Conservation (phyloP, 2,797 vertebrate genomes). For the Acropternis orthonyx region DNA sequence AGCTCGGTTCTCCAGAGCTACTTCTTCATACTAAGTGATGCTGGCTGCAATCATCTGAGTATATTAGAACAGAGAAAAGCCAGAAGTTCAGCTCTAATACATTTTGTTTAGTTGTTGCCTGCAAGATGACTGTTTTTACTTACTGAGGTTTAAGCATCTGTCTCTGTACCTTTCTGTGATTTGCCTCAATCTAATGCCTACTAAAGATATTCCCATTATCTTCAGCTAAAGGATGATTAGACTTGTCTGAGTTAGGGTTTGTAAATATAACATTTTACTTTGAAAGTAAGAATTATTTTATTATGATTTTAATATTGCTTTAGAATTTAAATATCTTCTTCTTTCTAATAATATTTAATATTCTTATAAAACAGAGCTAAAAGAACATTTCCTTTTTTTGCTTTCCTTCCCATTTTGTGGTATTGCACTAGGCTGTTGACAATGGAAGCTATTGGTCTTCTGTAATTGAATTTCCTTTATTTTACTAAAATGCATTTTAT, state of each 20-base stretch:
- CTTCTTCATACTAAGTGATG: background rate
- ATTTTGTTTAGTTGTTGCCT: background rate
- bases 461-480: slow-evolving; percentile 31
- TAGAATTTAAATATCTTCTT: background rate
- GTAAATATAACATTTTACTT: background rate
- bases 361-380: background rate
- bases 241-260: background rate
- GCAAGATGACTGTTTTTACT: background rate
- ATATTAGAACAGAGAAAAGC: background rate
- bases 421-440: background rate
- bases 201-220: background rate
- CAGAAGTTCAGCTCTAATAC: background rate
- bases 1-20: background rate
- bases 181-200: background rate
- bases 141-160: background rate
- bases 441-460: background rate
- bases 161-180: background rate
- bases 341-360: slow-evolving; percentile 1
- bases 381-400: background rate
- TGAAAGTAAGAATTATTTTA: background rate
- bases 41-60: background rate
- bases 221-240: background rate
- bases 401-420: slow-evolving; percentile 18
- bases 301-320: background rate
- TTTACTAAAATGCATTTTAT: background rate